Percentiles rank a stretch among this genome's conserved stretches.
phyloP scores from a whole-genome alignment of 2,797 vertebrate genomes.

The Percopsis omiscomaycus region DNA sequence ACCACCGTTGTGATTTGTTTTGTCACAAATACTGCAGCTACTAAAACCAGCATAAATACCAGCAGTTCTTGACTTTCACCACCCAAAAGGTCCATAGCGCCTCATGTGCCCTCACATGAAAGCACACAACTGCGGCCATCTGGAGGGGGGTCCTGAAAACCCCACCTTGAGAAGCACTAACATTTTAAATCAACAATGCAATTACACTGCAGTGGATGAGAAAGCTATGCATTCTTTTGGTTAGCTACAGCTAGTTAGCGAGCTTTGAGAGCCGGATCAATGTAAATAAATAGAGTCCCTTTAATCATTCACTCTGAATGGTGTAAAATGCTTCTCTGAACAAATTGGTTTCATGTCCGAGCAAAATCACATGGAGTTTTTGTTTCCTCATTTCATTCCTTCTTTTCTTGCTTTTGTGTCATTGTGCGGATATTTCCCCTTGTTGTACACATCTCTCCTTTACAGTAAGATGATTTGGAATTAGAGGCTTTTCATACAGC shows the following conservation, averaged over 20 bases:
- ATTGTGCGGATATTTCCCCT: constrained; percentile 61
- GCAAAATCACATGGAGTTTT: constrained; percentile 63
- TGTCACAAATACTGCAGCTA: constrained; percentile 4
- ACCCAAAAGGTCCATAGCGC: too few species aligned
- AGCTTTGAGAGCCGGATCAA: constrained; percentile 62
- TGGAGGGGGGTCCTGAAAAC: too few species aligned
- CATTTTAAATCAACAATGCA: background rate
- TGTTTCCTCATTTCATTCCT: constrained; percentile 47
- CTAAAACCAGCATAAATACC: constrained; percentile 7
- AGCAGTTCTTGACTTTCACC: too few species aligned
- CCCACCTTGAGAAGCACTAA: too few species aligned
- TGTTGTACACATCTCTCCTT: constrained; percentile 58
- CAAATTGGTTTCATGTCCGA: constrained; percentile 68
- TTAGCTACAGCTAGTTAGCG: constrained; percentile 40
- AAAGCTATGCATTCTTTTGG: constrained; percentile 40
- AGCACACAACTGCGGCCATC: too few species aligned
- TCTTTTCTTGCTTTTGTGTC: constrained; percentile 39
- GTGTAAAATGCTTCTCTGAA: constrained; percentile 57
- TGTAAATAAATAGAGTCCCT: constrained; percentile 49
- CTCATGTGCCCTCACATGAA: too few species aligned
- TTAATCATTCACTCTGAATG: constrained; percentile 65
- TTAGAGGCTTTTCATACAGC: constrained; percentile 71
- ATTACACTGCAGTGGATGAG: constrained; percentile 2
- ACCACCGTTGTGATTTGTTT: background rate
- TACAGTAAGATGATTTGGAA: constrained; percentile 73